phyloP scores from a whole-genome alignment of 2,113 vertebrate species.

The Suncus etruscus region DNA sequence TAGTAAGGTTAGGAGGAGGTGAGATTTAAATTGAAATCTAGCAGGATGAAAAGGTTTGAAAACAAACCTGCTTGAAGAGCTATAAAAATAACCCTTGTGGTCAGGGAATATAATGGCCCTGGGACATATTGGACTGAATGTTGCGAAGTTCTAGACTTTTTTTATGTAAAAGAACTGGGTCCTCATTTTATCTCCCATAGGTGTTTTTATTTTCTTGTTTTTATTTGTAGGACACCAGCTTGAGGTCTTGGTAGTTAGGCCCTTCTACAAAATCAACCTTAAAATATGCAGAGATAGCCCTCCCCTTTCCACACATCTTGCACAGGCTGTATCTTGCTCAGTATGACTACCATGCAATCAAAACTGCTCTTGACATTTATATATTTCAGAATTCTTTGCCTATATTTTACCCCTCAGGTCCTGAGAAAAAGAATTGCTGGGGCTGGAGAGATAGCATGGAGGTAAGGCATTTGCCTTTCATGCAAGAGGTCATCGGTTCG shows the following conservation, averaged over 20 bases:
- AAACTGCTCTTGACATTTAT: slow-evolving; percentile 70
- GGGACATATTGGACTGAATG: too few relatives aligned
- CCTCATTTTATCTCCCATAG: background rate
- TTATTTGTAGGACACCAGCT: background rate
- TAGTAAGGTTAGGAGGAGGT: background rate
- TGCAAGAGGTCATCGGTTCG: too few relatives aligned
- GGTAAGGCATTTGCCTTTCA: too few relatives aligned
- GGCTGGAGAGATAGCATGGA: too few relatives aligned
- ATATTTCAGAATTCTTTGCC: slow-evolving; percentile 32
- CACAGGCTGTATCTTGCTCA: background rate
- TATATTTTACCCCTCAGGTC: slow-evolving; percentile 48
- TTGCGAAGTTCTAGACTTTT: background rate
- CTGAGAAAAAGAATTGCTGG: slow-evolving; percentile 24
- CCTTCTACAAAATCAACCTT: background rate
- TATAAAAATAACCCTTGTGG: background rate
- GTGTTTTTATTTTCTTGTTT: background rate
- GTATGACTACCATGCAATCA: slow-evolving; percentile 37
- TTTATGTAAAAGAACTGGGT: background rate
- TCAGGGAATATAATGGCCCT: background rate
- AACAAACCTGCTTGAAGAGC: background rate
- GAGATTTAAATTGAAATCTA: background rate
- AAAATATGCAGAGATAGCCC: background rate
- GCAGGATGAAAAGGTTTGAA: background rate
- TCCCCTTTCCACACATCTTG: background rate
- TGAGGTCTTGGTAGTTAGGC: background rate